phyloP scores from a whole-genome alignment of 2,888 invertebrate genomes.

The Sympetrum striolatum region DNA sequence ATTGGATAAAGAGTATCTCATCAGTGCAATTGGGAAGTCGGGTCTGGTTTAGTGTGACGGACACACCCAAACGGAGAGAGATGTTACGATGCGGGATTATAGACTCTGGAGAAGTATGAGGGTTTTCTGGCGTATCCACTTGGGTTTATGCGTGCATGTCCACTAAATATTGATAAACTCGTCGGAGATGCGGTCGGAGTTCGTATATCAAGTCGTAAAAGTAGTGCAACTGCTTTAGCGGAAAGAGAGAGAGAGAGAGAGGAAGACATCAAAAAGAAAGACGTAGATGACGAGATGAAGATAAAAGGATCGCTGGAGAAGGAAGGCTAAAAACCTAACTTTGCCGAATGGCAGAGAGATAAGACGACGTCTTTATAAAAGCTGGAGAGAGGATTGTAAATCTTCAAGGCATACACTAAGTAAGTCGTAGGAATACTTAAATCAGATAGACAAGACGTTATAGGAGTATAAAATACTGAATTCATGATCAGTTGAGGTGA shows the following conservation, averaged over 20 bases:
- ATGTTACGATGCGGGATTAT: background rate
- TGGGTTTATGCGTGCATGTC: background rate
- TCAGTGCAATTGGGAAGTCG: background rate
- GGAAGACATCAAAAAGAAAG: background rate
- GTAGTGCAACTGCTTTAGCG: background rate
- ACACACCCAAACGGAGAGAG: background rate
- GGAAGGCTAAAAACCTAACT: no score
- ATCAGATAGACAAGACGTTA: no score
- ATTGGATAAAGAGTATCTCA: background rate
- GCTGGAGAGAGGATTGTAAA: no score
- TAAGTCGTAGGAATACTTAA: no score
- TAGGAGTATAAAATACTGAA: no score
- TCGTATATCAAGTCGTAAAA: background rate
- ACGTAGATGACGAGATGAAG: background rate
- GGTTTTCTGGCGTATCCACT: no score
- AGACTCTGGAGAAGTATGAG: background rate
- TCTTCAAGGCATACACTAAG: no score
- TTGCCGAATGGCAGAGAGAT: no score
- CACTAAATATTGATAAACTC: background rate
- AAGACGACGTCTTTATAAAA: no score
- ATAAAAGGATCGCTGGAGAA: no score
- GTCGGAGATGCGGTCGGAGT: background rate
- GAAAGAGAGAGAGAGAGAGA: background rate
- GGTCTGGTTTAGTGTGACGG: background rate
- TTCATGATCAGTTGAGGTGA: no score